Base-by-base conservation (phyloP, 2,113 vertebrate species). In the Boleophthalmus pectinirostris region DNA sequence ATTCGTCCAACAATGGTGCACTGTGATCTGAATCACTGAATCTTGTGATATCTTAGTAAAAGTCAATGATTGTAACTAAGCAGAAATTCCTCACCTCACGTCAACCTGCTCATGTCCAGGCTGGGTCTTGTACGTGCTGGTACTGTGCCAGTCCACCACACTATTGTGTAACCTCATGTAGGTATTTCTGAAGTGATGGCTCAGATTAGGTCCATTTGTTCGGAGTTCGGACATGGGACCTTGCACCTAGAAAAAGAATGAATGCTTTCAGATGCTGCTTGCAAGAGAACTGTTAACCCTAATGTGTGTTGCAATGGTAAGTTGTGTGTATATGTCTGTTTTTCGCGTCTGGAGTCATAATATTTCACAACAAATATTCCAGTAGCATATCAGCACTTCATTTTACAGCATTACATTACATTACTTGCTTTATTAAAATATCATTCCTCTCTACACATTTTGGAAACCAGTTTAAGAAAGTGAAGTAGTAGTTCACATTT, bases 31-130 rank as follows among this genome's bases (percentile, higher is more conserved):
- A 4, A 18, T n/a, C 10, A 20, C 61, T n/a, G 33, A 38, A 64
- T n/a, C 33, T 10, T 43, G 58, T 61, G 58, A 64, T 38, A 58
- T 58, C 56, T 58, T 64, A 13, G 61, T 21, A 64, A 77, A 66
- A 72, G 46, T 69, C 61, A 29, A 29, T 38, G 18, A 49, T 57
- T 43, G 7, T 23, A 63, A 57, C 18, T 75, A 15, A 69, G 61
- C 7, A 71, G n/a, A 69, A 73, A 74, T 82, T 82, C 78, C 70
- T 67, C 74, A 29, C 29, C 12, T 72, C 77, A 63, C 1, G 2
- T 80, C 70, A 84, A 61, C 72, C 81, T 79, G 76, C 57, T 70
- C 66, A 51, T 78, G 64, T 60, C 85, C 69, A 78, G 43, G 79
- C 60, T 49, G 64, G 73, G 73, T 49, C 83, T 77, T 77, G 79